Conservation (phyloP, 92 coral and sea anemone species). For the Bergia puertoricense region DNA sequence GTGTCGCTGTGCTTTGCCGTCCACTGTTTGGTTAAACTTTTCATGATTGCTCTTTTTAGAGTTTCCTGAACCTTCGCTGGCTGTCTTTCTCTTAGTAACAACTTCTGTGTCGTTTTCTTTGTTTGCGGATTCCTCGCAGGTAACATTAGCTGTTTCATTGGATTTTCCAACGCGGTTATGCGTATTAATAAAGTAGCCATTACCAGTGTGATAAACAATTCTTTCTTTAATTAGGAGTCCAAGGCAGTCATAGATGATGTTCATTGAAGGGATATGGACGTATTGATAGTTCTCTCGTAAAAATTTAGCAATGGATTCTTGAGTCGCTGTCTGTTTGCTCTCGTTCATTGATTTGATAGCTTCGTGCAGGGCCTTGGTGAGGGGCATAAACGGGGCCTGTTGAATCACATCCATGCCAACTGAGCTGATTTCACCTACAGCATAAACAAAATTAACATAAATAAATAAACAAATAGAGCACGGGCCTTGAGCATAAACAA, state of each 20-base stretch:
- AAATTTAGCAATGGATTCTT: constrained; percentile 71
- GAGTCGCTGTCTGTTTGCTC: constrained; percentile 68
- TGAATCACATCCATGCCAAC: constrained; percentile 85
- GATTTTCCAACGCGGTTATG: constrained; percentile 44
- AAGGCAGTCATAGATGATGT: constrained; percentile 80
- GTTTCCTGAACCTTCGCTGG: constrained; percentile 17
- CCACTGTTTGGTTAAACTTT: not conserved
- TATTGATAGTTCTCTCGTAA: constrained; percentile 80
- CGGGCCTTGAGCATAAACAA: no score
- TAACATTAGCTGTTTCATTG: constrained; percentile 31
- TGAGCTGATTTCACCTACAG: constrained; percentile 81
- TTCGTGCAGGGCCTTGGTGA: constrained; percentile 81
- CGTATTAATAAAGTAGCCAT: constrained; percentile 63
- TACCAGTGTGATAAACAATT: constrained; percentile 69
- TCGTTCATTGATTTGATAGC: constrained; percentile 81
- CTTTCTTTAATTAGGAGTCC: constrained; percentile 84
- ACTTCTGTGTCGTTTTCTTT: constrained; percentile 34
- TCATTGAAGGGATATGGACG: constrained; percentile 81
- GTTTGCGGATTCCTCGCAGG: constrained; percentile 23
- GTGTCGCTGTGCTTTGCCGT: constrained; percentile 22
- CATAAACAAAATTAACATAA: no score
- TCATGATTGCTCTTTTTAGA: constrained; percentile 31
- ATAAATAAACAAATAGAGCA: no score
- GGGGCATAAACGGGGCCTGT: constrained; percentile 91
- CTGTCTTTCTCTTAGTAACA: constrained; percentile 33